Evolutionary conservation across 2,113 vertebrate species (phyloP).

Genomic region (Motacilla alba): DNA sequence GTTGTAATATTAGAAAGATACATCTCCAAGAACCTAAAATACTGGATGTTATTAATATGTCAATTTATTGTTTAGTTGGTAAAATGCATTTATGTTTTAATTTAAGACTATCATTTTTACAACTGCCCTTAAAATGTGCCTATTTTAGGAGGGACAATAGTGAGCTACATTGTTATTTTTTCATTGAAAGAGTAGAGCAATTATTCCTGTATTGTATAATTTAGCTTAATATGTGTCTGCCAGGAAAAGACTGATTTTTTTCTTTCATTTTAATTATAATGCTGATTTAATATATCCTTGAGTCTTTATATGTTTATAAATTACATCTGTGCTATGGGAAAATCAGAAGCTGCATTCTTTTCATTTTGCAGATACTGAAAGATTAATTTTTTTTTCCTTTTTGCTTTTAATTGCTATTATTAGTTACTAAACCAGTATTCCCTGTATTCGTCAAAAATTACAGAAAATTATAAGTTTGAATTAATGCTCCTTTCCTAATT

Average conservation of each 20-base stretch:
- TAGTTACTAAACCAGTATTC: not conserved
- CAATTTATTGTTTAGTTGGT: not conserved
- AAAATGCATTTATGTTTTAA: not conserved
- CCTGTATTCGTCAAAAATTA: not conserved
- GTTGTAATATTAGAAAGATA: not conserved
- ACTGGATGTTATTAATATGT: not conserved
- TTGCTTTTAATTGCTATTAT: not conserved
- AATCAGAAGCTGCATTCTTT: not conserved
- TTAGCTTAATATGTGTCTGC: not conserved
- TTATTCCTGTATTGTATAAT: not conserved
- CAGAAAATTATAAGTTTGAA: not conserved
- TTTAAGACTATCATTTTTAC: not conserved
- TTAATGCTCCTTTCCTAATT: not conserved
- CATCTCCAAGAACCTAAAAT: not conserved
- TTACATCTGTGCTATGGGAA: not conserved
- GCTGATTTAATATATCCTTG: not conserved
- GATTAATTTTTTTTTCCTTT: not conserved
- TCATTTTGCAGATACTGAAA: not conserved
- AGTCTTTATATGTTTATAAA: not conserved
- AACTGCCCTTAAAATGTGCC: not conserved
- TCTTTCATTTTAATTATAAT: not conserved
- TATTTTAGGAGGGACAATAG: not conserved
- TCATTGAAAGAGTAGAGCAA: not conserved
- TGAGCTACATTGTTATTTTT: not conserved
- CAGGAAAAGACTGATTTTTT: not conserved